Base-by-base conservation (phyloP, 2,888 invertebrate species). In the Exocentrus adspersus region DNA sequence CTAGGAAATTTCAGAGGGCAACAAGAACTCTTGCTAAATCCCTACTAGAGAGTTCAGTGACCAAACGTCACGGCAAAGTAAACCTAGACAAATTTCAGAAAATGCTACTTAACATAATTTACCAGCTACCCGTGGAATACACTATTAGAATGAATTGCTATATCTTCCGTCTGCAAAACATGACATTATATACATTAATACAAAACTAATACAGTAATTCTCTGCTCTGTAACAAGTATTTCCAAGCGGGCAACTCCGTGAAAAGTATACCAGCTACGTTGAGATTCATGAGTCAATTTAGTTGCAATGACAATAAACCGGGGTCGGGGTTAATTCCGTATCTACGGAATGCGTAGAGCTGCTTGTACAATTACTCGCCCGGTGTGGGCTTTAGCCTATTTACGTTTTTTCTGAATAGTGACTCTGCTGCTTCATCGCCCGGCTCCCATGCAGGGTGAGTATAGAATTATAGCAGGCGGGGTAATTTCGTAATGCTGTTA, bases 271-370 rank as follows among this genome's bases (percentile, higher is more conserved):
- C 64, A 61, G 69, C 69, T 68, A 65, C 75, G 76, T 79, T 76
- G 77, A 77, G 78, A 80, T 80, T 80, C 79, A 80, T 79, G 80
- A 80, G 79, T 78, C 79, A 79, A 80, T 80, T 79, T 80, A 80
- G 78, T 79, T 79, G 79, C 78, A 78, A 77, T 78, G 79, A 79
- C 77, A 79, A 79, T 78, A 76, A 78, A 74, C 70, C 72, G 75
- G 72, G 72, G 75, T 64, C 69, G 69, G 71, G 73, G 75, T 76
- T 77, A 76, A 77, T 77, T 76, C 71, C 73, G 72, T 71, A 67
- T 70, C n/a, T n/a, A n/a, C n/a, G 74, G 76, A 74, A 74, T 74
- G n/a, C n/a, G 75, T 70, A 62, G 64, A 65, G 65, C 62, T 60
- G 62, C 64, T 69, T 70, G 58, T 65, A 62, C 64, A 62, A 61